Percentiles rank a stretch among this genome's conserved stretches.
These are phyloP conservation scores for Clarias pachynema DNA, from an alignment of 2,797 vertebrate genomes.

Conservation along the genomic window DNA sequence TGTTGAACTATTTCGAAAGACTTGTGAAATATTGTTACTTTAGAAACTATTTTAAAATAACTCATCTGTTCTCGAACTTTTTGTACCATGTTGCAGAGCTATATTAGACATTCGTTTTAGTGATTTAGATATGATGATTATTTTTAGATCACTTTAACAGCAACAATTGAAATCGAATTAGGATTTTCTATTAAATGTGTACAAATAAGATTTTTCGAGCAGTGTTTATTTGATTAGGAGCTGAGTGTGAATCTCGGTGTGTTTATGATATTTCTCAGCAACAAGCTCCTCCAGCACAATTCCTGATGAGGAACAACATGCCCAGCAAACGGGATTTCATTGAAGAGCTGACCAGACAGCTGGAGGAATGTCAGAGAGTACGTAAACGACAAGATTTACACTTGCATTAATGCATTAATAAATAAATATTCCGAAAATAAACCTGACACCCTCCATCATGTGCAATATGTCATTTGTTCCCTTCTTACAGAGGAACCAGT, in stretches of 20 bases:
- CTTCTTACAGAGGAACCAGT: constrained; percentile 76
- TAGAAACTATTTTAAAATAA: neutral
- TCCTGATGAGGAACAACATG: constrained; percentile 62
- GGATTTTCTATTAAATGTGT: neutral
- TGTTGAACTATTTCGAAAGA: neutral
- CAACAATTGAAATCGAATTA: neutral
- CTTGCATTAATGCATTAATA: neutral
- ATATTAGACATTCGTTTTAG: neutral
- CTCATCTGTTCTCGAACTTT: neutral
- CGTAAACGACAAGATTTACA: constrained; percentile 46
- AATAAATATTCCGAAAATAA: neutral
- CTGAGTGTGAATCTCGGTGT: neutral
- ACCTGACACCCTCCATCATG: neutral
- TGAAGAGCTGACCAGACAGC: constrained; percentile 76
- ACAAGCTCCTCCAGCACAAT: constrained; percentile 53
- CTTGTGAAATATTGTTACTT: neutral
- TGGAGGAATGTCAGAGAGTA: constrained; percentile 71
- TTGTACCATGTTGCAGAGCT: neutral
- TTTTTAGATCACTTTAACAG: neutral
- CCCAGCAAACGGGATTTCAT: constrained; percentile 74
- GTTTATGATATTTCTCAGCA: neutral
- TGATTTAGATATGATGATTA: neutral
- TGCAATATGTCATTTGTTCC: neutral
- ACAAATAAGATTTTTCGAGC: neutral
- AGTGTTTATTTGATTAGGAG: neutral